Evolutionary conservation across 2,113 vertebrate genomes (phyloP).

Genomic region (Oncorhynchus masou): DNA sequence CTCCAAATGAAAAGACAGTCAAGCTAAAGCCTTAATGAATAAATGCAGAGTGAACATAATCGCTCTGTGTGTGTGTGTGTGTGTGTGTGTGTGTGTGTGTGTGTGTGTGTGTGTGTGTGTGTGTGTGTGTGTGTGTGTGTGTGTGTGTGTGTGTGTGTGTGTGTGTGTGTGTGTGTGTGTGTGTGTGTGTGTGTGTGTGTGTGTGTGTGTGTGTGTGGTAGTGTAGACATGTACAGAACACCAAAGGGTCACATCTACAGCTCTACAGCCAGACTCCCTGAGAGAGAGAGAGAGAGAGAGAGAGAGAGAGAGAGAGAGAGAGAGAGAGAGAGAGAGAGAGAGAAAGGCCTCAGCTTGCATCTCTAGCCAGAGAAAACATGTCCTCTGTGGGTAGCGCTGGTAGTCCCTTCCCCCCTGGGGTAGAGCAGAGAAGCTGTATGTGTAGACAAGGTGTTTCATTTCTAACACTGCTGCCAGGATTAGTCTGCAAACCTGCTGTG

Average conservation of each 20-base stretch:
- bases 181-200: too few species aligned
- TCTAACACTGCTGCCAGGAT: not conserved
- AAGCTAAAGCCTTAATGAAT: slow-evolving; percentile 57
- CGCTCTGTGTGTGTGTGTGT: not conserved
- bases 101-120: too few species aligned
- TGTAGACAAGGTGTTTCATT: not conserved
- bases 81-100: not conserved
- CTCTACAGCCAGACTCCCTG: not conserved
- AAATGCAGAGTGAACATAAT: slow-evolving; percentile 45
- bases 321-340: too few species aligned
- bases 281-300: too few species aligned
- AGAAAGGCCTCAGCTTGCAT: not conserved
- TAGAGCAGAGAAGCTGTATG: not conserved
- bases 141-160: too few species aligned
- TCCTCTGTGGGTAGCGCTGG: not conserved
- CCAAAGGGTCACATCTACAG: not conserved
- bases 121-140: too few species aligned
- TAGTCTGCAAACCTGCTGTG: not conserved
- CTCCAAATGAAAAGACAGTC: slow-evolving; percentile 30
- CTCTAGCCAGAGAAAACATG: not conserved
- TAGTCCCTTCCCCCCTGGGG: not conserved
- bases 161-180: too few species aligned
- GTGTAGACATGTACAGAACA: not conserved
- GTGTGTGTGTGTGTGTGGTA: too few species aligned
- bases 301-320: too few species aligned